A percentile compares a stretch with the other conserved stretches of the same genome.
phyloP scores from a whole-genome alignment of 2,797 vertebrate genomes.

The Calcarius lapponicus region DNA sequence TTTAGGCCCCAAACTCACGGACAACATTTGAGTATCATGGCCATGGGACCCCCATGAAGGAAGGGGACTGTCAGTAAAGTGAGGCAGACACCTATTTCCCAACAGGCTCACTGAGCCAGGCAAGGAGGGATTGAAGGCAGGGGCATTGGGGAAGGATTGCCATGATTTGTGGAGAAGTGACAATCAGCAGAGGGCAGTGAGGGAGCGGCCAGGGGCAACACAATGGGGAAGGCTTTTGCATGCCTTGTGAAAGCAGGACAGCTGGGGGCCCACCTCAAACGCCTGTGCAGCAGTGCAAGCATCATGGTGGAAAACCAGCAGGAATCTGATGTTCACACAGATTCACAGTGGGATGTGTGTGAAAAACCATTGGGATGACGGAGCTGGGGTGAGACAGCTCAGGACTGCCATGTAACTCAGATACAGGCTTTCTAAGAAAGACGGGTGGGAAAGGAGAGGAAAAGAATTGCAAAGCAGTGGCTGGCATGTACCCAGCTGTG shows the following conservation, averaged over 20 bases:
- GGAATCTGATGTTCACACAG: background rate
- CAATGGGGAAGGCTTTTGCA: background rate
- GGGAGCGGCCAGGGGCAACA: background rate
- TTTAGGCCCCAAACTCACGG: background rate
- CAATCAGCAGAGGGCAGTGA: background rate
- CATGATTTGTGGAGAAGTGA: background rate
- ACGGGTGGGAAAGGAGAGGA: background rate
- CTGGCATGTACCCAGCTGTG: background rate
- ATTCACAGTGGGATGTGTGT: background rate
- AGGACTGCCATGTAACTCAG: background rate
- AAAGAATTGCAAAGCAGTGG: background rate
- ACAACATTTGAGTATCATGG: fast-evolving
- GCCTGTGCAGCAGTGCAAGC: background rate
- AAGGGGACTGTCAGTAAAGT: background rate
- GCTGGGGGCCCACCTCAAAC: background rate
- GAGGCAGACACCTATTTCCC: background rate
- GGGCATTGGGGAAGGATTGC: fast-evolving
- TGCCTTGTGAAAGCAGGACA: background rate
- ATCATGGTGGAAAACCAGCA: background rate
- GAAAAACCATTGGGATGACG: background rate
- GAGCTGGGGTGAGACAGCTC: background rate
- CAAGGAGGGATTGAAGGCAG: background rate
- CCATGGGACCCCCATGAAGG: background rate
- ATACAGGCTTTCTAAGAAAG: background rate
- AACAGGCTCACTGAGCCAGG: background rate